Percentiles rank a stretch among this genome's conserved stretches.
Evolutionary conservation across 1,140 invertebrate species (phyloP).

Genomic region (Steinernema khuongi): DNA sequence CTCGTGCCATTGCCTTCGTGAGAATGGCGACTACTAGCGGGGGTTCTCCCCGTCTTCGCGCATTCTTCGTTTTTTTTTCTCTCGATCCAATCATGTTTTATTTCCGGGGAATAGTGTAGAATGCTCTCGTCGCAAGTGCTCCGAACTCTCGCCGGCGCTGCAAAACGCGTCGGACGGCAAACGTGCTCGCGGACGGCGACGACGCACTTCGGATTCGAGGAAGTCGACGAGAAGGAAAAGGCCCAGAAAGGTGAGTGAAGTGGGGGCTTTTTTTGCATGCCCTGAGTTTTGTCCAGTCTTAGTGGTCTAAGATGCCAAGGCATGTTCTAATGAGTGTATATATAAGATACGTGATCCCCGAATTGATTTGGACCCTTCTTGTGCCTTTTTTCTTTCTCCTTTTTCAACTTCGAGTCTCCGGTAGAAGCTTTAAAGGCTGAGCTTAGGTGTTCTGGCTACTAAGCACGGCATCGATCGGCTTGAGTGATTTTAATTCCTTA

Average conservation of each 20-base stretch:
- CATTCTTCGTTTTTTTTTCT: background rate
- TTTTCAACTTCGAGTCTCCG: too few relatives aligned
- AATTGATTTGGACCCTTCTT: too few relatives aligned
- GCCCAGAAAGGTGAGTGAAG: slow-evolving; percentile 42
- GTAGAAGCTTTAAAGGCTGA: too few relatives aligned
- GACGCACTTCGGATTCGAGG: slow-evolving; percentile 50
- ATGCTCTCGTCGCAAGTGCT: background rate
- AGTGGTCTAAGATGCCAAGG: background rate
- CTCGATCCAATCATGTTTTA: background rate
- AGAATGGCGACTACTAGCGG: background rate
- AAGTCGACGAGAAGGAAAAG: slow-evolving; percentile 48
- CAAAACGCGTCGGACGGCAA: background rate
- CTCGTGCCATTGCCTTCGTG: too few relatives aligned
- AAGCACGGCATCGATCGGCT: too few relatives aligned
- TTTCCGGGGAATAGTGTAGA: background rate
- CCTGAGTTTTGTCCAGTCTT: background rate
- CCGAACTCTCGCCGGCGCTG: background rate
- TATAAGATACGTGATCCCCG: background rate
- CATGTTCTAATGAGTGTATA: background rate
- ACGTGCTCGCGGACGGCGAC: slow-evolving; percentile 24
- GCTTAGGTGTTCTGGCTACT: too few relatives aligned
- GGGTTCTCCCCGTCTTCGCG: background rate
- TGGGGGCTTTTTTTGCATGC: slow-evolving; percentile 14
- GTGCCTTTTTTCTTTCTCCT: too few relatives aligned
- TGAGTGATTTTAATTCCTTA: too few relatives aligned